Evolutionary conservation across 2,888 invertebrate genomes (phyloP).

Genomic region (Drosophila macrospina): DNA sequence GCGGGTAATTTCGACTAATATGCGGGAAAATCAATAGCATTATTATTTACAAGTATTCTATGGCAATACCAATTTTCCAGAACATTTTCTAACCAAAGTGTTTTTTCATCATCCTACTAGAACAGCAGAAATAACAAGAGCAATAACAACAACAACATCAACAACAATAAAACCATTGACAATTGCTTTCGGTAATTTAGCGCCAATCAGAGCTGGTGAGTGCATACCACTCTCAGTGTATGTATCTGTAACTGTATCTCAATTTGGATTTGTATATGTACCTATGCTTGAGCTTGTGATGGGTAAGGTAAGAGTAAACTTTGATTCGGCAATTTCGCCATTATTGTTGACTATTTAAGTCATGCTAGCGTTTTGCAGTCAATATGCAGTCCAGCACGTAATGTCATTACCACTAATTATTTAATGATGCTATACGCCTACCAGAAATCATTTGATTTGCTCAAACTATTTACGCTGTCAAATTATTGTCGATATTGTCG

Average conservation of each 20-base stretch:
- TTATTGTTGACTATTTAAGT: conserved; percentile 48
- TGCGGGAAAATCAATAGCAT: conserved; percentile 43
- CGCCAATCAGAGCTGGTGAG: conserved; percentile 46
- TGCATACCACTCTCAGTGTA: conserved; percentile 31
- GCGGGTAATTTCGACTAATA: conserved; percentile 20
- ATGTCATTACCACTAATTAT: conserved; percentile 53
- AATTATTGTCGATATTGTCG: no score
- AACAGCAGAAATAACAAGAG: conserved; percentile 23
- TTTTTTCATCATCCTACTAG: conserved; percentile 43
- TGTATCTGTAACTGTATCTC: conserved; percentile 16
- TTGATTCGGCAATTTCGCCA: conserved; percentile 46
- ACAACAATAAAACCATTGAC: conserved; percentile 10
- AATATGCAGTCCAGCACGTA: conserved; percentile 26
- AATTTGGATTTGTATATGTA: conserved; percentile 5
- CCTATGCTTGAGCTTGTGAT: conserved; percentile 11
- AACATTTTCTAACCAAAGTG: conserved; percentile 40
- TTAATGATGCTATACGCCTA: conserved; percentile 46
- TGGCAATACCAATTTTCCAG: conserved; percentile 53
- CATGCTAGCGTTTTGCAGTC: conserved; percentile 39
- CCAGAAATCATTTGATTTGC: not conserved
- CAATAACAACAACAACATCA: conserved; percentile 23
- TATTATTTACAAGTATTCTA: conserved; percentile 29
- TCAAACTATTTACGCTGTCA: no score
- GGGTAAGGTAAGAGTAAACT: conserved; percentile 38
- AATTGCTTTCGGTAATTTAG: conserved; percentile 44